Percentiles rank a stretch among this genome's conserved stretches.
phyloP scores from a whole-genome alignment of 2,888 invertebrate genomes.

The Sceliomorpha sp. region DNA sequence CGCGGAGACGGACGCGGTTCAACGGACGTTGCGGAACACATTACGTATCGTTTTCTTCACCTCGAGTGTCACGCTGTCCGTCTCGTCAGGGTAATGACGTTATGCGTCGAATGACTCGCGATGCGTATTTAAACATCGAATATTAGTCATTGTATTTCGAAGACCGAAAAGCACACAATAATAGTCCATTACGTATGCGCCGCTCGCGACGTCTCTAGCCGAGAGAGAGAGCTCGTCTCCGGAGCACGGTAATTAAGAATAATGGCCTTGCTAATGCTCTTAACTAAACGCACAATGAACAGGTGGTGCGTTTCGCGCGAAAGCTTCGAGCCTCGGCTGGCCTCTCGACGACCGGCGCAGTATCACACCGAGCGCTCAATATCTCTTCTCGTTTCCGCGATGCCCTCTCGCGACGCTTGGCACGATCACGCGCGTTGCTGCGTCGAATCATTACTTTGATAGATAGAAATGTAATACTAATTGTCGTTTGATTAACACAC shows the following conservation, averaged over 20 bases:
- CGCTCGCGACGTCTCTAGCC: conserved; percentile 14
- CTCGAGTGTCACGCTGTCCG: conserved; percentile 8
- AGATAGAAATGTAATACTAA: conserved; percentile 6
- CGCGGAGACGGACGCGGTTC: too few species aligned
- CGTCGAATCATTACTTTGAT: conserved; percentile 30
- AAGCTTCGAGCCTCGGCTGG: conserved; percentile 40
- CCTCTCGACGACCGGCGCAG: conserved; percentile 26
- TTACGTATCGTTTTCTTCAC: conserved; percentile 1
- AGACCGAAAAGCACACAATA: conserved; percentile 27
- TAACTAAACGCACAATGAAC: conserved; percentile 74
- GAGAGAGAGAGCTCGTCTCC: conserved; percentile 20
- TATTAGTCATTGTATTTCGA: conserved; percentile 29
- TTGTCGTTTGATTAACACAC: too few species aligned
- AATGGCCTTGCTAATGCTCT: conserved; percentile 71
- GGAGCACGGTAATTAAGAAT: conserved; percentile 71
- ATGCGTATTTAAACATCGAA: conserved; percentile 25
- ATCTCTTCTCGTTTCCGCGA: conserved; percentile 51
- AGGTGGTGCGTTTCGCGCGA: conserved; percentile 58
- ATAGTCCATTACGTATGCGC: conserved; percentile 37
- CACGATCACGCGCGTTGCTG: conserved; percentile 36
- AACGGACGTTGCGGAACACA: conserved; percentile 8
- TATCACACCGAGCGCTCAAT: conserved; percentile 45
- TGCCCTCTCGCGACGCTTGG: conserved; percentile 28
- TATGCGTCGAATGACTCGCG: conserved; percentile 10
- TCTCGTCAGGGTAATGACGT: conserved; percentile 20